These are phyloP conservation scores for Trissolcus brochymenae DNA, from an alignment of 2,888 invertebrate genomes.

Conservation along the genomic window DNA sequence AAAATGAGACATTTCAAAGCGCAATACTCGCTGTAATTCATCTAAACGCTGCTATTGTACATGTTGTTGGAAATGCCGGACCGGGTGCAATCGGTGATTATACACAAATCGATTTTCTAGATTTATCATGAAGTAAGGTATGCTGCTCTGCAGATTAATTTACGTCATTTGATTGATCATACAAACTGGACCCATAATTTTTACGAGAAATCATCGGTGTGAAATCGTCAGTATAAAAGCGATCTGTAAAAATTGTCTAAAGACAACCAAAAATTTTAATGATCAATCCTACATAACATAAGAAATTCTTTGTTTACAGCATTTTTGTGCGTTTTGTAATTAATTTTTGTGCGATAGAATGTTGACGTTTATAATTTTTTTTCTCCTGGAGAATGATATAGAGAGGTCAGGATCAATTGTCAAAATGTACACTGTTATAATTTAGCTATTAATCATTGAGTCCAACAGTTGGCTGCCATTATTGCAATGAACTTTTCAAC, in stretches of 20 bases:
- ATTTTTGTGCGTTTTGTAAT: too few relatives aligned
- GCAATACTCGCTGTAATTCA: constrained; percentile 51
- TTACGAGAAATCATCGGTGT: not conserved
- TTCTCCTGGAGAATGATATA: not conserved
- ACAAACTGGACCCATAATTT: constrained; percentile 15
- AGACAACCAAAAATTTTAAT: too few relatives aligned
- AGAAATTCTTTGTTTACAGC: too few relatives aligned
- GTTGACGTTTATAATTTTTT: not conserved
- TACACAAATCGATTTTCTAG: constrained; percentile 55
- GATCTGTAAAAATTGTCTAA: too few relatives aligned
- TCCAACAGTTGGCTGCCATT: constrained; percentile 12
- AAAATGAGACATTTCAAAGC: constrained; percentile 58
- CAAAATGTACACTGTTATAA: not conserved
- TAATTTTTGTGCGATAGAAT: too few relatives aligned
- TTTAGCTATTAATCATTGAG: not conserved
- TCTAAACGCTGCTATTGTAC: constrained; percentile 57
- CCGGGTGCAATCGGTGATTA: constrained; percentile 51
- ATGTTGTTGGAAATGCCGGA: constrained; percentile 54
- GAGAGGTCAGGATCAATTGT: not conserved
- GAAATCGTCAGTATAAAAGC: too few relatives aligned
- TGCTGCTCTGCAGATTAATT: constrained; percentile 51
- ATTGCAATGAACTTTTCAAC: constrained; percentile 7
- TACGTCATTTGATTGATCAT: constrained; percentile 46
- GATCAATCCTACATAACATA: too few relatives aligned
- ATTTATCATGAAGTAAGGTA: constrained; percentile 52